These are phyloP conservation scores for Drosophila robusta DNA, from an alignment of 2,888 invertebrate species.

Conservation along the genomic window DNA sequence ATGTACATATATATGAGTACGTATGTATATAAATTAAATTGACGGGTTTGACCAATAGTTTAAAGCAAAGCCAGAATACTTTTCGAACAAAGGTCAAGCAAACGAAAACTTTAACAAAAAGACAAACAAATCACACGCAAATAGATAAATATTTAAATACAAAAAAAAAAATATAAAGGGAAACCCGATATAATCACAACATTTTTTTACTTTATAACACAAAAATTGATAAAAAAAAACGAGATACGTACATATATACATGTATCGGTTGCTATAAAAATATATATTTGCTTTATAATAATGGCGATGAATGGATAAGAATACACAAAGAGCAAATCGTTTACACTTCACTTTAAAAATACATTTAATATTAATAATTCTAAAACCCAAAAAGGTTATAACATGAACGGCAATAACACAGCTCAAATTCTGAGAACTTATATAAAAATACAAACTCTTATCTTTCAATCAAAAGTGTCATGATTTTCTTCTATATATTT, in stretches of 20 bases:
- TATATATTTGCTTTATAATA: slow-evolving; percentile 51
- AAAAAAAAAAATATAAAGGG: neutral
- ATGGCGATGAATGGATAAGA: slow-evolving; percentile 27
- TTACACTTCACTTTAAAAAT: slow-evolving; percentile 54
- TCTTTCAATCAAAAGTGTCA: slow-evolving; percentile 65
- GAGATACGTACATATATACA: slow-evolving; percentile 10
- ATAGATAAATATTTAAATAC: neutral
- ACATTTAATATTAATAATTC: slow-evolving; percentile 58
- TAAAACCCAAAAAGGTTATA: slow-evolving; percentile 48
- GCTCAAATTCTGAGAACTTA: slow-evolving; percentile 76
- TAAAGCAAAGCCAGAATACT: slow-evolving; percentile 31
- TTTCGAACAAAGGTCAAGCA: slow-evolving; percentile 10
- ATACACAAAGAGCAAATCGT: slow-evolving; percentile 46
- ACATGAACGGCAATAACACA: slow-evolving; percentile 68
- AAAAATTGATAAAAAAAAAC: neutral
- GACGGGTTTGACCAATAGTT: slow-evolving; percentile 28
- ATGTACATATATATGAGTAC: neutral
- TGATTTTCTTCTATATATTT: slow-evolving; percentile 18
- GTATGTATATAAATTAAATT: slow-evolving; percentile 13
- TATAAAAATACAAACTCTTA: slow-evolving; percentile 75
- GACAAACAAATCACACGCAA: slow-evolving; percentile 1
- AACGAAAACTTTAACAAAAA: slow-evolving; percentile 1
- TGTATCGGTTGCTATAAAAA: slow-evolving; percentile 37
- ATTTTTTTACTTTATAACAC: slow-evolving; percentile 29
- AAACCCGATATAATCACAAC: slow-evolving; percentile 18